Conservation (phyloP, 2,113 vertebrate genomes). For the Prunella himalayana region DNA sequence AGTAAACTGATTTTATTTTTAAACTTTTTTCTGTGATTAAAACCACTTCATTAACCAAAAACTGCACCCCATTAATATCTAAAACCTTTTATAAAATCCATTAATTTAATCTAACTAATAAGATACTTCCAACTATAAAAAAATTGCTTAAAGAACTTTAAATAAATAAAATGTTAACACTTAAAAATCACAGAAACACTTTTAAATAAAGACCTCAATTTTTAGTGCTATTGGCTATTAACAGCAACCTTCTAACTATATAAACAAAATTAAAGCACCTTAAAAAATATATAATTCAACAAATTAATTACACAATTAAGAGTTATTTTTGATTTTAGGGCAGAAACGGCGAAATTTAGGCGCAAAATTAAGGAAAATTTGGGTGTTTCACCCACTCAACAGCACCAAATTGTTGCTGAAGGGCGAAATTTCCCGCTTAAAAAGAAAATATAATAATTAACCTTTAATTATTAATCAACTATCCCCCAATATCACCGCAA, state of each 20-base stretch:
- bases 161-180: background rate
- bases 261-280: accelerated
- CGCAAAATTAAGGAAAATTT: background rate
- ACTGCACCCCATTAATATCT: background rate
- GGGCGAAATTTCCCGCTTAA: background rate
- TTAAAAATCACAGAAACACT: accelerated
- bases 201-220: background rate
- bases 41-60: too few species aligned
- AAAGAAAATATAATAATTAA: too few species aligned
- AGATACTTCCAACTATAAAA: accelerated
- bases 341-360: accelerated
- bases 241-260: accelerated
- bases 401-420: background rate
- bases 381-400: background rate
- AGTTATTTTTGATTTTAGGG: background rate
- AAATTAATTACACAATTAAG: accelerated
- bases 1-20: background rate
- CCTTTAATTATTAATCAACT: too few species aligned
- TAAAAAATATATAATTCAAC: accelerated
- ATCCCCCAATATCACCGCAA: too few species aligned
- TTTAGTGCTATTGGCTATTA: accelerated
- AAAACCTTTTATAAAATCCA: accelerated
- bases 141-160: accelerated
- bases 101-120: accelerated
- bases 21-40: background rate